Base-by-base conservation (phyloP, 1,140 invertebrate genomes). In the Heterodera carotae region DNA sequence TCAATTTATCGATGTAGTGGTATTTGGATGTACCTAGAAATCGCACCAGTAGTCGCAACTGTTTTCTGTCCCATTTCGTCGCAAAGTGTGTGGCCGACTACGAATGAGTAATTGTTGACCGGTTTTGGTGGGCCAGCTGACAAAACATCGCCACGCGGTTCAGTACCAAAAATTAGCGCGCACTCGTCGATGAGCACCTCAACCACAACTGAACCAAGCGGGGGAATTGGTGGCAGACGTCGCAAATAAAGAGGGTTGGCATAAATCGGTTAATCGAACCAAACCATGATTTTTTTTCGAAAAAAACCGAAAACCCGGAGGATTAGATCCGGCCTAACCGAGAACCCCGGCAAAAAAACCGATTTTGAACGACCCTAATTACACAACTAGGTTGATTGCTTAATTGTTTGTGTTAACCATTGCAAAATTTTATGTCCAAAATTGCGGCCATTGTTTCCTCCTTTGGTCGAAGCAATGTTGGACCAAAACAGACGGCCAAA, bases 391-490 rank as follows among this genome's bases (percentile, higher is more conserved):
- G n/a, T n/a, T n/a, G n/a, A n/a, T n/a, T n/a, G n/a, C n/a, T n/a
- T n/a, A n/a, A n/a, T n/a, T n/a, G n/a, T n/a, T 39, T 39, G 36
- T 31, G 8, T 12, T 31, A 6, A 66, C 62, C 93, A 90, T 98
- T 98, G 88, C 94, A 95, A 91, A 98, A 98, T 89, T 98, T 98
- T 75, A 98, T 94, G 88, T 98, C 95, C 91, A 98, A 93, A 85
- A 98, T 97, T 82, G 95, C 94, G 48, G 95, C 95, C 69, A 98
- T 93, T 3, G 95, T 95, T 90, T 98, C 96, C 88, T 96, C 94
- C 90, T 94, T 93, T 7, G 95, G 93, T 73, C 95, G 90, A 84
- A 98, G 90, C 80, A 98, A 90, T 39, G 95, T 97, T n/a, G 96
- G 96, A 31, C 96, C 96, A 89, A 98, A 98, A 89, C 96, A 98